phyloP scores from a whole-genome alignment of 2,888 invertebrate genomes.

The Bellardia pandia region DNA sequence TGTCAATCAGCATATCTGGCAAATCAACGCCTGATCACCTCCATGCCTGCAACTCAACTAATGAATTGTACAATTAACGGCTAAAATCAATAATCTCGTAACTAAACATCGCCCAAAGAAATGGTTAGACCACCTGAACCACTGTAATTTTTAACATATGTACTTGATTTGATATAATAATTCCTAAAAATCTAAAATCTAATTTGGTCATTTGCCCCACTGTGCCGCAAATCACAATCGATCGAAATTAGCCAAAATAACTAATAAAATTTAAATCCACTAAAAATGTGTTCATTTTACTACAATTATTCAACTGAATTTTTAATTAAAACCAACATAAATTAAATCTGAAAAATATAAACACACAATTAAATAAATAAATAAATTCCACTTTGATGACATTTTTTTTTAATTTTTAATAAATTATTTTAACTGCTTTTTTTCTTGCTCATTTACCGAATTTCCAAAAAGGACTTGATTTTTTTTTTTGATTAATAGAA shows the following conservation, averaged over 20 bases:
- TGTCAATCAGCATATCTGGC: too few species aligned
- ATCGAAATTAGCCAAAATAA: constrained; percentile 58
- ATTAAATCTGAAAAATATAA: neutral
- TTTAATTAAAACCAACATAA: constrained; percentile 1
- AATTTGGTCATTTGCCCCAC: neutral
- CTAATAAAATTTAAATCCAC: constrained; percentile 4
- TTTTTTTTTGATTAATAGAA: constrained; percentile 39
- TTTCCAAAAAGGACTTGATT: constrained; percentile 39
- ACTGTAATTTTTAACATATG: too few species aligned
- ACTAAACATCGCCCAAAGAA: too few species aligned
- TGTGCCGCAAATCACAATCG: constrained; percentile 23
- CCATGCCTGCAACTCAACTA: too few species aligned
- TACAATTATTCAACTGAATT: neutral
- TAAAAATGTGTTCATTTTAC: neutral
- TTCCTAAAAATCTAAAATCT: too few species aligned
- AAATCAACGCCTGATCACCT: too few species aligned
- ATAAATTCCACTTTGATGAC: constrained; percentile 23
- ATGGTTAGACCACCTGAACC: too few species aligned
- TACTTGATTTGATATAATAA: too few species aligned
- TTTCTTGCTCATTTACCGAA: constrained; percentile 8
- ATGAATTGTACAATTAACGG: too few species aligned
- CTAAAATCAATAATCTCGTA: too few species aligned
- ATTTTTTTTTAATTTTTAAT: constrained; percentile 12
- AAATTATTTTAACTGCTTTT: constrained; percentile 40
- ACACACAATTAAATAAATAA: too few species aligned